Base-by-base conservation (phyloP, 2,888 invertebrate species). In the Notodonta dromedarius region DNA sequence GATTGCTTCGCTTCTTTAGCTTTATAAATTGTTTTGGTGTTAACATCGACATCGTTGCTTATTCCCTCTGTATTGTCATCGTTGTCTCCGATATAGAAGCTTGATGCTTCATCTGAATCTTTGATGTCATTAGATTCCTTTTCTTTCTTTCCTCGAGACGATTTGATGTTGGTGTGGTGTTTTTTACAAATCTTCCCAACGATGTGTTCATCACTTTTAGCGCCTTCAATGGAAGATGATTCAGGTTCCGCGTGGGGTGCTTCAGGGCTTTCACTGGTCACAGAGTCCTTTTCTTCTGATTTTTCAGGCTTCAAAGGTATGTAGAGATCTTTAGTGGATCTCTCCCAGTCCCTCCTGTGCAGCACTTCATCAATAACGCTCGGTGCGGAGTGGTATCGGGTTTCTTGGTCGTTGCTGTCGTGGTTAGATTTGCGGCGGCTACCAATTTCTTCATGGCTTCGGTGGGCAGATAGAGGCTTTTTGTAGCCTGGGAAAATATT, bases 301-400 rank as follows among this genome's bases (percentile, higher is more conserved):
- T 56, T 16, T 6, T 76, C 74, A 0, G 86, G 82, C 12, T 76
- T 78, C 4, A 88, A 78, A 0, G 92, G 92, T 54, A 91, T 91
- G 75, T 87, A 79, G 0, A 92, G 82, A n/a, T 93, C 91, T 52
- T 79, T 82, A 32, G 83, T 76, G 57, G 91, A 91, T 4, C 90
- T 74, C 59, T 93, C 90, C 93, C 93, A 93, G 79, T 90, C 90
- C n/a, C 93, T 78, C 1, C 93, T 74, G 69, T 89, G 91, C 2
- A 91, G 60, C 4, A 92, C 88, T 63, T 93, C 91, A 70, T 91
- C 85, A 52, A 93, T 91, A 69, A 93, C 91, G 74, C 88, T 89
- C 39, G 93, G 93, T 0, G 93, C 93, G 44, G 91, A 92, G 77
- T 91, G 90, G 76, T 91, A 89, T n/a, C 89, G 85, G 0, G 82